Evolutionary conservation across 2,797 vertebrate species (phyloP).

Genomic region (Brachymystax lenok): DNA sequence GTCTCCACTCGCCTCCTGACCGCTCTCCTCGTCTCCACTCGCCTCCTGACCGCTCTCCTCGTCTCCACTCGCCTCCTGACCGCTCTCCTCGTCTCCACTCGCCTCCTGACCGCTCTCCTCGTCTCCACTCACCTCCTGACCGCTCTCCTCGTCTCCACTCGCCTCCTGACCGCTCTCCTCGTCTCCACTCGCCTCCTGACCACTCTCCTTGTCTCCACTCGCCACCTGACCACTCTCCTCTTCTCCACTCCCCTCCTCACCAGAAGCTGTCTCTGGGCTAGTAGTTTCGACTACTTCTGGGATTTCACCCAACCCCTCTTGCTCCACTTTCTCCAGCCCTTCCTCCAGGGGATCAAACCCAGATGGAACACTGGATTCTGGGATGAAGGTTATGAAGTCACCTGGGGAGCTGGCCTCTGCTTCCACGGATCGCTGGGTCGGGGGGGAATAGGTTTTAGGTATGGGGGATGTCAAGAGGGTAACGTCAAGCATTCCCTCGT

Average conservation of each 20-base stretch:
- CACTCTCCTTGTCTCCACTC: slow-evolving; percentile 5
- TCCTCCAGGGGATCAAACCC: slow-evolving; percentile 40
- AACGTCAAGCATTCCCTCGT: slow-evolving; percentile 27
- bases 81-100: too few relatives aligned
- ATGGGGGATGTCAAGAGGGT: slow-evolving; percentile 40
- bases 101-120: too few relatives aligned
- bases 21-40: too few relatives aligned
- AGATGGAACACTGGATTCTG: slow-evolving; percentile 41
- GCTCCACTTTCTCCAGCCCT: slow-evolving; percentile 39
- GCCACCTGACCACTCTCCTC: background rate
- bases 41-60: too few relatives aligned
- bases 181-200: background rate
- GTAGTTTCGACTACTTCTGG: slow-evolving; percentile 28
- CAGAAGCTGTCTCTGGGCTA: slow-evolving; percentile 19
- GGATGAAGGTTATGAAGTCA: slow-evolving; percentile 39
- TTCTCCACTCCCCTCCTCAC: slow-evolving; percentile 52
- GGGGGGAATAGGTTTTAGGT: slow-evolving; percentile 27
- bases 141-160: too few relatives aligned
- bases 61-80: too few relatives aligned
- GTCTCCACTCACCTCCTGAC: too few relatives aligned
- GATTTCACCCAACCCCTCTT: slow-evolving; percentile 41
- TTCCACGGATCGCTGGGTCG: slow-evolving; percentile 20
- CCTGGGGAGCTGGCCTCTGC: slow-evolving; percentile 42
- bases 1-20: too few relatives aligned
- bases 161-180: too few relatives aligned